Conservation (phyloP, 2,797 vertebrate genomes). For the Liasis olivaceus region DNA sequence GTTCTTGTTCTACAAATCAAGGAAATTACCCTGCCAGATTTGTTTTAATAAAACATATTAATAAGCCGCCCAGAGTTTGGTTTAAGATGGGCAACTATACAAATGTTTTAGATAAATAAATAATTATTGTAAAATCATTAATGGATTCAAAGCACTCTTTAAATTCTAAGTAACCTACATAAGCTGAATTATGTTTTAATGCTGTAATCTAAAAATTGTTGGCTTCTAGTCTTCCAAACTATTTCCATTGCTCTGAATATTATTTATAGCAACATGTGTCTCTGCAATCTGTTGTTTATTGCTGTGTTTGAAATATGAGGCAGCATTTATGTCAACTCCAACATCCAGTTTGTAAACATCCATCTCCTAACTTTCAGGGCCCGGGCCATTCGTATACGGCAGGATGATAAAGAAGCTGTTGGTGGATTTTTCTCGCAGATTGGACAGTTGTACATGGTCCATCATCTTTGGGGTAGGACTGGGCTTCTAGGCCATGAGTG, state of each 20-base stretch:
- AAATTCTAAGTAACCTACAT: neutral
- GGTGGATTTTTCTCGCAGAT: slow-evolving; percentile 98
- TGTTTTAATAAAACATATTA: neutral
- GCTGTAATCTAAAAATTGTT: neutral
- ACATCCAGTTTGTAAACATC: slow-evolving; percentile 12
- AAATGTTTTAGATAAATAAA: neutral
- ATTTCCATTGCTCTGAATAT: neutral
- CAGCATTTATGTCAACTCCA: neutral
- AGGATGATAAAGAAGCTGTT: slow-evolving; percentile 88
- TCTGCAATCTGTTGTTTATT: neutral
- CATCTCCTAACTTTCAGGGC: slow-evolving; percentile 79
- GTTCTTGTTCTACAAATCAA: neutral
- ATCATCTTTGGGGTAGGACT: slow-evolving; percentile 92
- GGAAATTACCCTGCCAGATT: neutral
- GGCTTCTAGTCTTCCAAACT: neutral
- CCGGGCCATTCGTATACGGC: slow-evolving; percentile 89
- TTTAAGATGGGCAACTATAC: neutral
- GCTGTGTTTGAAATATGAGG: neutral
- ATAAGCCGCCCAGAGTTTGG: neutral
- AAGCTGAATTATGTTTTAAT: neutral
- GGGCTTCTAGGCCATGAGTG: neutral
- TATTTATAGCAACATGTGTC: neutral
- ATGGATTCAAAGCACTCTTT: neutral
- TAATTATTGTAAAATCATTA: neutral
- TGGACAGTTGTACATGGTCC: slow-evolving; percentile 94